Conservation (phyloP, 2,113 vertebrate species). For the Anhinga rufa region DNA sequence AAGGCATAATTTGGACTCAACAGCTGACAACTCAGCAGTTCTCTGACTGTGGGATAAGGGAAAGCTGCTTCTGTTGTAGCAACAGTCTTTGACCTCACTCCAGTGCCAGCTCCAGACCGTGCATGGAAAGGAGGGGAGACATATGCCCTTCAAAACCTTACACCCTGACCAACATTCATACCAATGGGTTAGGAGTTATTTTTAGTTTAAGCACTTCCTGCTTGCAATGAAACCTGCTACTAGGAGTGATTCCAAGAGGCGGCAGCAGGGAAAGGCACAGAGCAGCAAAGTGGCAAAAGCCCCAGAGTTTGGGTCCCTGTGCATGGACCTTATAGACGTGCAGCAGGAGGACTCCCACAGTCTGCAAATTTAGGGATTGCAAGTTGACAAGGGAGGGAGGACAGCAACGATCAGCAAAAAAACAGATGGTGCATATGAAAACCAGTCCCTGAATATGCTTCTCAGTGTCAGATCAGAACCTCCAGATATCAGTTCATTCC, state of each 20-base stretch:
- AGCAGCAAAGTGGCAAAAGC: neutral
- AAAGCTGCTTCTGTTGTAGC: conserved; percentile 48
- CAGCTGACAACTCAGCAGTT: conserved; percentile 53
- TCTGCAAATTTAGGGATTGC: neutral
- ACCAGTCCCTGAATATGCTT: neutral
- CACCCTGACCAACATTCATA: conserved; percentile 38
- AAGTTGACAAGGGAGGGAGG: neutral
- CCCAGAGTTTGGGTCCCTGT: neutral
- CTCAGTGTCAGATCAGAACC: neutral
- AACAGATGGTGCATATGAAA: neutral
- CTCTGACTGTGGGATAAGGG: conserved; percentile 20
- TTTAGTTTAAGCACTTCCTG: conserved; percentile 14
- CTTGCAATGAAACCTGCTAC: neutral
- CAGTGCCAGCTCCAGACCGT: neutral
- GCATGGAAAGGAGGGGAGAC: neutral
- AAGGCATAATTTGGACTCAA: conserved; percentile 42
- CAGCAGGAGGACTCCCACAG: neutral
- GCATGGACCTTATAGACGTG: neutral
- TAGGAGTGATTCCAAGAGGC: neutral
- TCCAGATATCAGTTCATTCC: neutral
- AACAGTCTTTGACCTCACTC: conserved; percentile 10
- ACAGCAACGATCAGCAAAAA: neutral
- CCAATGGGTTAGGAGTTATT: conserved; percentile 15
- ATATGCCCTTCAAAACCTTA: conserved; percentile 50
- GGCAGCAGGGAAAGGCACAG: neutral